Evolutionary conservation across 2,797 vertebrate species (phyloP).

Genomic region (Phylloscopus collybita): DNA sequence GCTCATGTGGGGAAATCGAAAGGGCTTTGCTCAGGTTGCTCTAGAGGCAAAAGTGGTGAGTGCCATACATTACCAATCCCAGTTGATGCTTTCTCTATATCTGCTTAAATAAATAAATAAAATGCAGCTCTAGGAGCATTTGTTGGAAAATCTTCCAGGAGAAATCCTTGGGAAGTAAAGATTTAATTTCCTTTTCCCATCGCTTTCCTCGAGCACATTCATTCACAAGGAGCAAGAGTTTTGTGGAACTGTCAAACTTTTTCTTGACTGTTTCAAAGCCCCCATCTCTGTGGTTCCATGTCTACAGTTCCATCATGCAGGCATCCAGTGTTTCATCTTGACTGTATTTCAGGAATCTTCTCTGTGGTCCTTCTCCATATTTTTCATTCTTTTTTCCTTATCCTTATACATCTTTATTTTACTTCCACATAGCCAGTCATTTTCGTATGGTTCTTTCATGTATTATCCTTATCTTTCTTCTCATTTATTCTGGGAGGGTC

Average conservation of each 20-base stretch:
- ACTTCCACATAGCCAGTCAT: not conserved
- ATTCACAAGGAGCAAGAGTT: not conserved
- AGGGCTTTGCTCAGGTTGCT: constrained; percentile 93
- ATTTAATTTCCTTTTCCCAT: not conserved
- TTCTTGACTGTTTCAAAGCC: not conserved
- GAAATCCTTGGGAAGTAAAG: not conserved
- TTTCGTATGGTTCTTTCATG: not conserved
- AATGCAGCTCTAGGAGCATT: not conserved
- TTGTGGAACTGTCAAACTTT: not conserved
- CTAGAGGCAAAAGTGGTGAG: constrained; percentile 94
- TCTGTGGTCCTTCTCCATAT: not conserved
- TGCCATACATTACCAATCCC: not conserved
- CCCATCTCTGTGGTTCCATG: not conserved
- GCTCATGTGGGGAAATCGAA: constrained; percentile 92
- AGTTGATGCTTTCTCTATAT: not conserved
- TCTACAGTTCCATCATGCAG: not conserved
- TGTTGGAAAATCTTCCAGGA: not conserved
- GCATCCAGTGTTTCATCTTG: not conserved
- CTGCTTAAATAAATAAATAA: not conserved
- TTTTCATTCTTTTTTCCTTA: not conserved
- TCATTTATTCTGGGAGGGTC: not conserved
- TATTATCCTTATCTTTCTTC: not conserved
- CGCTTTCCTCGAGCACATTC: not conserved
- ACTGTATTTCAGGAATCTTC: not conserved
- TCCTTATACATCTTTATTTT: not conserved